Conservation (phyloP, 1,140 invertebrate species). For the Zaprionus ornatus region DNA sequence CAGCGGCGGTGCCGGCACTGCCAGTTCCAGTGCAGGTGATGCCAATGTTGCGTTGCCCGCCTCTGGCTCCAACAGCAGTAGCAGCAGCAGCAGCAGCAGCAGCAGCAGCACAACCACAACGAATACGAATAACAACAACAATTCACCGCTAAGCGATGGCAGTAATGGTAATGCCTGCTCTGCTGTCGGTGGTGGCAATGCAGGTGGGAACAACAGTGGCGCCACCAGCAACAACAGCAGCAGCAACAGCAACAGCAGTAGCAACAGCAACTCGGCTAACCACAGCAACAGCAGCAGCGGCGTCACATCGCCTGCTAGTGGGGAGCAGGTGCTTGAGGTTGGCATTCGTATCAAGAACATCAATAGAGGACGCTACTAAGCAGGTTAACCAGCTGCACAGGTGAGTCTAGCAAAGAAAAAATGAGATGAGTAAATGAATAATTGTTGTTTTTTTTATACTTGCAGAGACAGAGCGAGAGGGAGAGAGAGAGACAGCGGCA, state of each 20-base stretch:
- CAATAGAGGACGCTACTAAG: slow-evolving; percentile 70
- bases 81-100: slow-evolving; percentile 22
- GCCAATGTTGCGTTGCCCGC: slow-evolving; percentile 32
- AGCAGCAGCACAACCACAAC: slow-evolving; percentile 34
- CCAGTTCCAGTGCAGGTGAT: slow-evolving; percentile 11
- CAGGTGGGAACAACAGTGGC: slow-evolving; percentile 10
- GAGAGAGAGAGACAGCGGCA: background rate
- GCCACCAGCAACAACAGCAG: slow-evolving; percentile 4
- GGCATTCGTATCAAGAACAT: slow-evolving; percentile 82
- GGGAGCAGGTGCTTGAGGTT: slow-evolving; percentile 76
- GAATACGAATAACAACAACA: slow-evolving; percentile 67
- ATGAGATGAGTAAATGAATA: background rate
- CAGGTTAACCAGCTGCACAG: background rate
- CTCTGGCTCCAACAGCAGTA: slow-evolving; percentile 17
- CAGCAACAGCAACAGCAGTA: slow-evolving; percentile 13
- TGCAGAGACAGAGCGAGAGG: slow-evolving; percentile 4
- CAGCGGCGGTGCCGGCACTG: slow-evolving; percentile 9
- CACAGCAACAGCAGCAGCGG: slow-evolving; percentile 35
- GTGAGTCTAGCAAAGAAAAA: background rate
- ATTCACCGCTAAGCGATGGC: slow-evolving; percentile 68
- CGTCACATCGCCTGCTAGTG: slow-evolving; percentile 42
- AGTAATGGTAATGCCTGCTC: slow-evolving; percentile 62
- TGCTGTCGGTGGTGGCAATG: background rate
- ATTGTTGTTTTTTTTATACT: background rate
- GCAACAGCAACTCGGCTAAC: slow-evolving; percentile 14